A percentile compares a stretch with the other conserved stretches of the same genome.
These are phyloP conservation scores for Drosophila guanche DNA, from an alignment of 1,140 invertebrate species.

Conservation along the genomic window DNA sequence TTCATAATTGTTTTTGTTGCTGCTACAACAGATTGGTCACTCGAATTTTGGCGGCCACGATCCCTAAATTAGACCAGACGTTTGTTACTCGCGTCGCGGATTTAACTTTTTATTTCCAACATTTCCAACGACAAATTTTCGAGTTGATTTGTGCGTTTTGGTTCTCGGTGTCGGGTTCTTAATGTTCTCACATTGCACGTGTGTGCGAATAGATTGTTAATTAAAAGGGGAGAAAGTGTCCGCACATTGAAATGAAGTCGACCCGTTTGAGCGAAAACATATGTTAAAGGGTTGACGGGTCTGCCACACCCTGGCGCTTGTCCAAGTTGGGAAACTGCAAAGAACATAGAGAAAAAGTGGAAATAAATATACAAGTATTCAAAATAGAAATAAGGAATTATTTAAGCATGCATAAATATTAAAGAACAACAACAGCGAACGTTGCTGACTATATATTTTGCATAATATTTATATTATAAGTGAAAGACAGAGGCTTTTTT, in stretches of 20 bases:
- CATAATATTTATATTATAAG: constrained; percentile 38
- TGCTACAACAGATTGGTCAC: constrained; percentile 66
- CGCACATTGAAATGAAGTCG: constrained; percentile 47
- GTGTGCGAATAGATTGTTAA: constrained; percentile 45
- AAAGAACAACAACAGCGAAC: constrained; percentile 28
- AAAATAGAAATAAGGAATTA: constrained; percentile 47
- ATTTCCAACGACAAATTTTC: constrained; percentile 20
- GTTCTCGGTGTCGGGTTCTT: constrained; percentile 11
- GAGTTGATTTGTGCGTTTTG: constrained; percentile 10
- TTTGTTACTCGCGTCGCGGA: constrained; percentile 53
- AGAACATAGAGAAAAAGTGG: constrained; percentile 36
- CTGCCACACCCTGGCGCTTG: constrained; percentile 65
- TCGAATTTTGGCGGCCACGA: constrained; percentile 69
- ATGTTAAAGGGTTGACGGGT: constrained; percentile 32
- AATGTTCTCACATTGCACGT: constrained; percentile 13
- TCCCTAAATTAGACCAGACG: constrained; percentile 71
- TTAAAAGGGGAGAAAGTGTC: constrained; percentile 56
- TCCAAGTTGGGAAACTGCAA: constrained; percentile 74
- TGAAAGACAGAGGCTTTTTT: constrained; percentile 35
- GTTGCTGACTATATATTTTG: constrained; percentile 42
- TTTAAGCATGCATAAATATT: constrained; percentile 64
- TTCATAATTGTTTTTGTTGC: constrained; percentile 24
- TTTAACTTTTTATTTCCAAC: constrained; percentile 40
- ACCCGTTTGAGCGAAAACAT: constrained; percentile 51
- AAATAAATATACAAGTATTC: constrained; percentile 14